Evolutionary conservation across 2,113 vertebrate species (phyloP).

Genomic region (Gopherus flavomarginatus): DNA sequence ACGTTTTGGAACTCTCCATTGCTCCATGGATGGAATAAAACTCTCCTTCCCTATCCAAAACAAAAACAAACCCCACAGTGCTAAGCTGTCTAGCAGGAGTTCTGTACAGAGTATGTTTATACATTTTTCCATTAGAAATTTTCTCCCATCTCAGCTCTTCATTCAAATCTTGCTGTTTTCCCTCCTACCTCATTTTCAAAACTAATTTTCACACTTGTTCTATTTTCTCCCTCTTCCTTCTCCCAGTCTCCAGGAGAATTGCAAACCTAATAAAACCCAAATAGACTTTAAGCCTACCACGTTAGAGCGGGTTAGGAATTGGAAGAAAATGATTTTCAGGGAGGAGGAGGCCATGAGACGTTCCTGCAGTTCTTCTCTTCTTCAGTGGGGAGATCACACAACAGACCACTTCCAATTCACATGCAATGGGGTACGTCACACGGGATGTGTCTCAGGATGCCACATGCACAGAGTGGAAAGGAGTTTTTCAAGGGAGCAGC

Average conservation of each 20-base stretch:
- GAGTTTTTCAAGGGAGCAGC: not conserved
- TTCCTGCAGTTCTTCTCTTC: constrained; percentile 5
- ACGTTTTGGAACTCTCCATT: not conserved
- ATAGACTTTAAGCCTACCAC: not conserved
- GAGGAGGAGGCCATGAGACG: not conserved
- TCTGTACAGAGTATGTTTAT: not conserved
- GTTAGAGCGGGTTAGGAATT: not conserved
- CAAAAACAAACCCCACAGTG: not conserved
- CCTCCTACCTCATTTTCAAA: constrained; percentile 37
- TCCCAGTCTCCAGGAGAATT: constrained; percentile 39
- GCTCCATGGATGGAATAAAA: constrained; percentile 3
- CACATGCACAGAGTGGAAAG: not conserved
- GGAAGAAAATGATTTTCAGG: not conserved
- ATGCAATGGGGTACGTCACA: not conserved
- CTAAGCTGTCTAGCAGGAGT: not conserved
- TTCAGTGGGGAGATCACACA: not conserved
- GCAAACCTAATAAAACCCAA: constrained; percentile 56
- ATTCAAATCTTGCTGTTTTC: constrained; percentile 8
- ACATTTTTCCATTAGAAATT: not conserved
- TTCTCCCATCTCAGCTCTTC: not conserved
- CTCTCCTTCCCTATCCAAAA: not conserved
- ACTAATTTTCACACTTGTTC: constrained; percentile 57
- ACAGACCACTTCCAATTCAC: not conserved
- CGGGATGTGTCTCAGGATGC: not conserved
- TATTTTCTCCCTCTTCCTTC: constrained; percentile 18